Percentiles rank a stretch among this genome's conserved stretches.
These are phyloP conservation scores for Piscicola geometra DNA, from an alignment of 2,888 invertebrate species.

Conservation along the genomic window DNA sequence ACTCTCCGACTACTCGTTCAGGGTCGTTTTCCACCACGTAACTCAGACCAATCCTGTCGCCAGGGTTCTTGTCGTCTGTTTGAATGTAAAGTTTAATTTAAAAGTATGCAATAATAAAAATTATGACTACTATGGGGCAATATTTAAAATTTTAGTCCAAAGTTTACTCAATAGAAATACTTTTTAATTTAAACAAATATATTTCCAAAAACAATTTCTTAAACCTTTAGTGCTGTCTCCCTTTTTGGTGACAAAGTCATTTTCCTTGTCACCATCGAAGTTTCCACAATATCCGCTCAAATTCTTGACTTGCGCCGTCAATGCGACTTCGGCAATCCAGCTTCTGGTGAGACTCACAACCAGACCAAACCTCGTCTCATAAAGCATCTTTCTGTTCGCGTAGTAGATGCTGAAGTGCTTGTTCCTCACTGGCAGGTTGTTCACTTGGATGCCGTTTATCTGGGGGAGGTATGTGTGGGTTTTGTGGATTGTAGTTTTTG, in stretches of 20 bases:
- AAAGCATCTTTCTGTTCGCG: neutral
- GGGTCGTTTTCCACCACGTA: conserved; percentile 18
- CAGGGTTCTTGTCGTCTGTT: neutral
- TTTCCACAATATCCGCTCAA: conserved; percentile 8
- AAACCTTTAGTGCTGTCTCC: no score
- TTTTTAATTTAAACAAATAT: no score
- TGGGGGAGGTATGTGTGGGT: no score
- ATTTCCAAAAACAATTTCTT: no score
- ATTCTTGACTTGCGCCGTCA: neutral
- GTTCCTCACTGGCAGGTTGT: conserved; percentile 7
- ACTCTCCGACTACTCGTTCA: conserved; percentile 4
- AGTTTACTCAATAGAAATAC: no score
- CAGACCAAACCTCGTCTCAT: neutral
- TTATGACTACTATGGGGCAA: no score
- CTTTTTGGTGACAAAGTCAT: conserved; percentile 11
- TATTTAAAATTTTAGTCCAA: no score
- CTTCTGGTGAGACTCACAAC: neutral
- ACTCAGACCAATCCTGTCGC: neutral
- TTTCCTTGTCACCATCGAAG: conserved; percentile 4
- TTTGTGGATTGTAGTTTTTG: no score
- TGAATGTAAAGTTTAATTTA: no score
- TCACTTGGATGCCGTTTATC: conserved; percentile 16
- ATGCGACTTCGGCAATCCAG: neutral
- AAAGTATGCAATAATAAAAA: no score
- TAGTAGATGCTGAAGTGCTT: neutral